These are phyloP conservation scores for Bos taurus DNA, from an alignment of 2,113 vertebrate species.

Conservation along the genomic window ARS-UCD2.0 NC_037331.1:86940001-86940500, in stretches of 20 bases:
- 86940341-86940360: neutral
- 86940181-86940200: neutral
- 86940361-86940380: neutral
- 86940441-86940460: neutral
- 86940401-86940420: neutral
- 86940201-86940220: neutral
- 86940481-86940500: neutral
- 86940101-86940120: neutral
- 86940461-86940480: neutral
- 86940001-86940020: neutral
- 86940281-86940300: neutral
- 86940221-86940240: neutral
- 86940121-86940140: neutral
- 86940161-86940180: neutral
- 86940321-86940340: neutral
- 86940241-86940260: neutral
- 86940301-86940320: neutral
- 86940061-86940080: neutral
- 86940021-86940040: neutral
- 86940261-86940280: neutral
- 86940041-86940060: neutral
- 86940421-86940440: neutral
- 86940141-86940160: neutral
- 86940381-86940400: neutral
- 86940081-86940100: neutral